These are phyloP conservation scores for Standfussiana lucernea DNA, from an alignment of 2,888 invertebrate species.

Conservation along the genomic window DNA sequence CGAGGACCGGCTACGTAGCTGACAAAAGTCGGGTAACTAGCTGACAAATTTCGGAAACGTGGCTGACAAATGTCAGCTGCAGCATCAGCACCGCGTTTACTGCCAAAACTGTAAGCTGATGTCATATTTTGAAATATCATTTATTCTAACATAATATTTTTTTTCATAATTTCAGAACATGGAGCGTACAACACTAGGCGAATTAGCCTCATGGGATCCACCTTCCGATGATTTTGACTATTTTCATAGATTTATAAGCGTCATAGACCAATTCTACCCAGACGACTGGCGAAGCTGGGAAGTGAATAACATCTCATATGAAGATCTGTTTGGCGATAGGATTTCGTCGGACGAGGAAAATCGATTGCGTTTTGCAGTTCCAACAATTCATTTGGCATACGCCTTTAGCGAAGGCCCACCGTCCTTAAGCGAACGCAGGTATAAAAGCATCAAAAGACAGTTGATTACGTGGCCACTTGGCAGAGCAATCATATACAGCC, in stretches of 20 bases:
- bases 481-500: conserved; percentile 46
- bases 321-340: conserved; percentile 50
- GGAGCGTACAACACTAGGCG: conserved; percentile 24
- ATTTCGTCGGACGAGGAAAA: conserved; percentile 48
- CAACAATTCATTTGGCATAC: conserved; percentile 28
- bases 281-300: conserved; percentile 46
- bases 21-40: not conserved
- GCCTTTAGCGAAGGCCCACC: conserved; percentile 10
- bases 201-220: conserved; percentile 21
- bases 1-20: not conserved
- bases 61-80: not conserved
- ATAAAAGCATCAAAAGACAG: conserved; percentile 28
- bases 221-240: conserved; percentile 11
- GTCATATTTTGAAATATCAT: not conserved
- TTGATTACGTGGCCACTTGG: conserved; percentile 50
- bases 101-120: not conserved
- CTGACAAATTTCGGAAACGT: not conserved
- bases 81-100: not conserved
- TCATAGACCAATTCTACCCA: conserved; percentile 32
- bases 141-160: not conserved
- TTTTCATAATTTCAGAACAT: conserved; percentile 5
- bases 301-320: conserved; percentile 37
- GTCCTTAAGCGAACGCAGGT: conserved; percentile 25
- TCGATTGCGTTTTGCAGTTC: conserved; percentile 25
- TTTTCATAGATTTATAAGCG: conserved; percentile 11